Evolutionary conservation across 1,140 invertebrate species (phyloP).

Genomic region (Neuroterus valhalla): DNA sequence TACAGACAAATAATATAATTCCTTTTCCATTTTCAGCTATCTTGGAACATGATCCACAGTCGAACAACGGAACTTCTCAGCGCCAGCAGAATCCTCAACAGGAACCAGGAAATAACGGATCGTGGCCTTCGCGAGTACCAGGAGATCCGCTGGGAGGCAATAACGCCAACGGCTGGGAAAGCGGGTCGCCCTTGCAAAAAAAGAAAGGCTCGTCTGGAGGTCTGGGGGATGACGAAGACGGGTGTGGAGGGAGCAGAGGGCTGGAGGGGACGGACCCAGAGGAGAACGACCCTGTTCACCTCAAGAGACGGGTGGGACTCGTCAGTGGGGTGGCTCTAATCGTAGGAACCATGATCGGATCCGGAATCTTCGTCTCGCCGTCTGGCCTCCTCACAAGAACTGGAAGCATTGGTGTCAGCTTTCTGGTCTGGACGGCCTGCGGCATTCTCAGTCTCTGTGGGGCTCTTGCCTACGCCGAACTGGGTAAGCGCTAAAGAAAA

Average conservation of each 20-base stretch:
- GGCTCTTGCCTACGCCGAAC: constrained; percentile 92
- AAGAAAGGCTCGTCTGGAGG: constrained; percentile 60
- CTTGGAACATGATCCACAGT: constrained; percentile 67
- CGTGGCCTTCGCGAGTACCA: constrained; percentile 42
- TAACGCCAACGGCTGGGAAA: constrained; percentile 50
- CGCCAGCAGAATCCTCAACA: constrained; percentile 53
- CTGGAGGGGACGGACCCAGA: constrained; percentile 92
- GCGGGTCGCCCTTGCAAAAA: constrained; percentile 57
- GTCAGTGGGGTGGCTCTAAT: constrained; percentile 98
- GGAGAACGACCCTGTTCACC: constrained; percentile 95
- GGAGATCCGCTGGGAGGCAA: constrained; percentile 47
- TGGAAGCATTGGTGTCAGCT: constrained; percentile 94
- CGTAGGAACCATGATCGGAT: constrained; percentile 96
- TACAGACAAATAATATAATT: too few relatives aligned
- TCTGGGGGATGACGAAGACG: constrained; percentile 71
- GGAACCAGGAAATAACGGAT: constrained; percentile 45
- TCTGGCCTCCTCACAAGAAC: constrained; percentile 93
- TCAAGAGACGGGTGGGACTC: constrained; percentile 98
- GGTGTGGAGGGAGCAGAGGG: constrained; percentile 74
- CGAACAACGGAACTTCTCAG: constrained; percentile 55
- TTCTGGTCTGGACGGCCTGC: constrained; percentile 95
- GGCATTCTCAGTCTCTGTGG: constrained; percentile 93
- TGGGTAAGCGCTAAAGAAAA: too few relatives aligned
- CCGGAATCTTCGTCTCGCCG: constrained; percentile 98
- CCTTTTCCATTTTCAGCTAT: constrained; percentile 52